Evolutionary conservation across 2,113 vertebrate species (phyloP).

Genomic region (Tautogolabrus adspersus): DNA sequence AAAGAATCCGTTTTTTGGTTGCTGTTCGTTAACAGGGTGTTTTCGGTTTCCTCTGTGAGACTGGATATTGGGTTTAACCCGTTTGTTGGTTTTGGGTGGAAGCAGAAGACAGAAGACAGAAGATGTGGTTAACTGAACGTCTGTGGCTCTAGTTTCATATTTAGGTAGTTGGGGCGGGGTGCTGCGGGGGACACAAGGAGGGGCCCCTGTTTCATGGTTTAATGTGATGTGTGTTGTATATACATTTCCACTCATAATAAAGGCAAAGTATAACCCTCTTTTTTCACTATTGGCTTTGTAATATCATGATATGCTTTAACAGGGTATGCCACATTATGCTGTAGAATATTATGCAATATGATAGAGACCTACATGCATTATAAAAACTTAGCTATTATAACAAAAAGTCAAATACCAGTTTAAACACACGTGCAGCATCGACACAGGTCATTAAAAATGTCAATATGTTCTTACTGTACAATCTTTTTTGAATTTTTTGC

Average conservation of each 20-base stretch:
- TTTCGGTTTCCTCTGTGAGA: constrained; percentile 31
- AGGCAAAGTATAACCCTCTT: no score
- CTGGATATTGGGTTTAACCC: constrained; percentile 43
- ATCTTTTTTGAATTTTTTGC: no score
- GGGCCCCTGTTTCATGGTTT: background rate
- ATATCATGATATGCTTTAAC: no score
- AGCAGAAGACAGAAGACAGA: constrained; percentile 15
- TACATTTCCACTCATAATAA: background rate
- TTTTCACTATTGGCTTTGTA: no score
- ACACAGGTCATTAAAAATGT: no score
- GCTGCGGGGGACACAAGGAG: background rate
- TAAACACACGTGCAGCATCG: no score
- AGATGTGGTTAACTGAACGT: constrained; percentile 51
- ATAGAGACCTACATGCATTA: no score
- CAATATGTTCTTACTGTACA: no score
- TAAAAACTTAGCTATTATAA: no score
- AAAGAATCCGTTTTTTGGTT: background rate
- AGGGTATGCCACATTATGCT: no score
- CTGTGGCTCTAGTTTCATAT: constrained; percentile 67
- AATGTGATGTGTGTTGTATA: constrained; percentile 9
- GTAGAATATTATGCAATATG: no score
- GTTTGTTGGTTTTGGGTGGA: constrained; percentile 67
- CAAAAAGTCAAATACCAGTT: no score
- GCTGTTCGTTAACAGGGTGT: constrained; percentile 16
- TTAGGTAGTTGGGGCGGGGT: constrained; percentile 41